Conservation (phyloP, 2,888 invertebrate species). For the Hofmannophila pseudospretella region DNA sequence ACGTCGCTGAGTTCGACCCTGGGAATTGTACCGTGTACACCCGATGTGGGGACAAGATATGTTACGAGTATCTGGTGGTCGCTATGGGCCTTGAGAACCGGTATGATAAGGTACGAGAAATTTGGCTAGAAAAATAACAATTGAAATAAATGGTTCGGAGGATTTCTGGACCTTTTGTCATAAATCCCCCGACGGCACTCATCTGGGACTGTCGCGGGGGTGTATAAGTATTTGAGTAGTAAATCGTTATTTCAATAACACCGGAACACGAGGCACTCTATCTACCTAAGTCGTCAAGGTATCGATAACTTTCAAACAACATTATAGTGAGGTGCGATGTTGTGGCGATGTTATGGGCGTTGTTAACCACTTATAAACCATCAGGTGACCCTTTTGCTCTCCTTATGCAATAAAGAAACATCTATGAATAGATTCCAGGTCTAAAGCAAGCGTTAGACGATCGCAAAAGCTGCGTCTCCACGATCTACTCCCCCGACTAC, state of each 20-base stretch:
- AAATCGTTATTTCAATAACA: no score
- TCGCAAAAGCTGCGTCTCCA: conserved; percentile 84
- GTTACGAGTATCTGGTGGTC: conserved; percentile 90
- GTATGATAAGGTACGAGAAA: conserved; percentile 85
- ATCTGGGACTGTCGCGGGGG: no score
- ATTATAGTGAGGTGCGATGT: no score
- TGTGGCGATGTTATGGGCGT: no score
- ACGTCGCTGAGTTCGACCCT: conserved; percentile 85
- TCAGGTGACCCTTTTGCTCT: no score
- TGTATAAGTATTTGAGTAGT: no score
- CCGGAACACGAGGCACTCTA: no score
- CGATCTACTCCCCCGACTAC: conserved; percentile 90
- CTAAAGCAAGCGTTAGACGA: conserved; percentile 85
- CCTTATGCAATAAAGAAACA: no score
- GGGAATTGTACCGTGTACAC: conserved; percentile 83
- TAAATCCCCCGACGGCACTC: no score
- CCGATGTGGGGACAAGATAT: conserved; percentile 80
- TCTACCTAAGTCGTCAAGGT: no score
- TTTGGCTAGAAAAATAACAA: background rate
- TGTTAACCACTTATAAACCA: background rate
- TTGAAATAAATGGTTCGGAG: background rate
- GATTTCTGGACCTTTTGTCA: background rate
- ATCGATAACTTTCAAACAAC: no score
- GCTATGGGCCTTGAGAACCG: conserved; percentile 89
- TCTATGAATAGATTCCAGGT: conserved; percentile 85